Evolutionary conservation across 2,797 vertebrate genomes (phyloP).

Genomic region (Parauchenoglanis punctatus): DNA sequence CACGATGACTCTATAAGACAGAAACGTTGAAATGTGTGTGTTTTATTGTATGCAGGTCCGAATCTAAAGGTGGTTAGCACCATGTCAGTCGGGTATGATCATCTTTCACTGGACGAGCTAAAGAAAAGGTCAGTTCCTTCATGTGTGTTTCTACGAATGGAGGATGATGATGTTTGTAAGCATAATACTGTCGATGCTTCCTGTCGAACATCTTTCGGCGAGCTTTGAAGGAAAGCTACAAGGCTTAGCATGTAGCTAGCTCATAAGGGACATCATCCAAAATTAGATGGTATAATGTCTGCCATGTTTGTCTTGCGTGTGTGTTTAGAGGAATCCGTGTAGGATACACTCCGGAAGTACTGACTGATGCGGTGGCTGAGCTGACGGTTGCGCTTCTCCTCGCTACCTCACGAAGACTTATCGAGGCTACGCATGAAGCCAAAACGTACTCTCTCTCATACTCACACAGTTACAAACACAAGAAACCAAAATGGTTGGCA

Average conservation of each 20-base stretch:
- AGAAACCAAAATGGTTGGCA: neutral
- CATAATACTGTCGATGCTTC: neutral
- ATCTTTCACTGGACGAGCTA: conserved; percentile 68
- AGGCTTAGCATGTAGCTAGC: neutral
- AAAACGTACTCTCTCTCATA: conserved; percentile 64
- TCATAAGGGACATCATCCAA: too few relatives aligned
- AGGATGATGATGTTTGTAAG: neutral
- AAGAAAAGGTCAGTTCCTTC: conserved; percentile 73
- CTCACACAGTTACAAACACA: neutral
- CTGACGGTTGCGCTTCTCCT: conserved; percentile 80
- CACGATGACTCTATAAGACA: neutral
- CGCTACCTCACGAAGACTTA: conserved; percentile 79
- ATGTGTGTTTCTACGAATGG: neutral
- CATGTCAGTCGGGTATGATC: conserved; percentile 77
- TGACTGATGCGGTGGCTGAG: conserved; percentile 78
- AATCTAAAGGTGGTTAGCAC: conserved; percentile 75
- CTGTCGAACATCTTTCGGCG: neutral
- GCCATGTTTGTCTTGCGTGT: neutral
- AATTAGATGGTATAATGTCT: neutral
- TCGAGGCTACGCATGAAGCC: conserved; percentile 79
- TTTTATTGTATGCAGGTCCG: conserved; percentile 67
- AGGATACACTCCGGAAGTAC: conserved; percentile 77
- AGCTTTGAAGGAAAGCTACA: neutral
- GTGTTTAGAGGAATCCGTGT: conserved; percentile 76
- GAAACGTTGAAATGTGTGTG: neutral